Conservation (phyloP, 2,888 invertebrate genomes). For the Cantharis nigra region DNA sequence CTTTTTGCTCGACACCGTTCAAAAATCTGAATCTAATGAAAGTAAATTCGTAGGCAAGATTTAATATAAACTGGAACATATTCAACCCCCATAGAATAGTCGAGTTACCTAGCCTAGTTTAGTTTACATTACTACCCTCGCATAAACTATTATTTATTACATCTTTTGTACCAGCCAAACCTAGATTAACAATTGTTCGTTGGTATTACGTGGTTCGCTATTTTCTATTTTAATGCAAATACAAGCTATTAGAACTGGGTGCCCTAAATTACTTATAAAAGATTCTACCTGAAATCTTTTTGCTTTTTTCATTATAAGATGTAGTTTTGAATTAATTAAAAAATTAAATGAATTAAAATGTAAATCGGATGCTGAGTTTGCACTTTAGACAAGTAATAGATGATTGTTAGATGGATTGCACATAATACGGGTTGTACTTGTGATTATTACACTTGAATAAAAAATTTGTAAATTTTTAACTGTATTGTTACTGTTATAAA, state of each 20-base stretch:
- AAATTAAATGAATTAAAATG: constrained; percentile 31
- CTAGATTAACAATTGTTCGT: constrained; percentile 40
- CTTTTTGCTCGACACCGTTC: background rate
- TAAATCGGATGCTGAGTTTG: constrained; percentile 24
- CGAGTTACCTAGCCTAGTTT: constrained; percentile 23
- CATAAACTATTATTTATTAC: constrained; percentile 39
- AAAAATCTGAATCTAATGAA: background rate
- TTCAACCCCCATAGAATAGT: constrained; percentile 1
- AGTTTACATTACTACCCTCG: constrained; percentile 30
- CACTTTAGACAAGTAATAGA: constrained; percentile 1
- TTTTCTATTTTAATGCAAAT: constrained; percentile 41
- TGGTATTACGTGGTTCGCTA: constrained; percentile 37
- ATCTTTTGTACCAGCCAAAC: constrained; percentile 36
- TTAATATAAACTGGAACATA: constrained; percentile 1
- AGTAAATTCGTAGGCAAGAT: background rate
- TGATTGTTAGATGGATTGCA: background rate
- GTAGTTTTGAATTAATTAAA: constrained; percentile 31
- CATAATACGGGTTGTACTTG: background rate
- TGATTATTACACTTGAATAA: background rate
- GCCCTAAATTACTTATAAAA: constrained; percentile 39
- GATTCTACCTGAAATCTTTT: constrained; percentile 26
- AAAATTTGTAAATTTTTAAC: background rate
- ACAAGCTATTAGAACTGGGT: constrained; percentile 37
- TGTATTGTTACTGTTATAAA: background rate
- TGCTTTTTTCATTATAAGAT: constrained; percentile 7